phyloP scores from a whole-genome alignment of 2,113 vertebrate genomes.

The Empidonax traillii region DNA sequence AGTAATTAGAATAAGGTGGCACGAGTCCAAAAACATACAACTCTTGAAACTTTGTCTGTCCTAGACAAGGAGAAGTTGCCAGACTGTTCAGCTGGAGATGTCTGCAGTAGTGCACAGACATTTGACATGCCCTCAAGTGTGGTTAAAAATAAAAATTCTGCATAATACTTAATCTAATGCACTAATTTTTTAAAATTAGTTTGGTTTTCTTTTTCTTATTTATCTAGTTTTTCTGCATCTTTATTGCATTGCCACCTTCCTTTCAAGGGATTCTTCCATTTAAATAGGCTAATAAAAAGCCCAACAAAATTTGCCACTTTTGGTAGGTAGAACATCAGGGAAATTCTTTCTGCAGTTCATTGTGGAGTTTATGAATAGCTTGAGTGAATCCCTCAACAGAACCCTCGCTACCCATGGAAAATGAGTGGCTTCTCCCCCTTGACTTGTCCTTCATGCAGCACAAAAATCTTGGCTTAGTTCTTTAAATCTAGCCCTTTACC shows the following conservation, averaged over 20 bases:
- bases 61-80: not conserved
- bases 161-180: not conserved
- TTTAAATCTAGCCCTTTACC: not conserved
- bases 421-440: not conserved
- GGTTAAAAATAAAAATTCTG: not conserved
- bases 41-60: not conserved
- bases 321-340: not conserved
- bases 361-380: not conserved
- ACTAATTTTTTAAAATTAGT: not conserved
- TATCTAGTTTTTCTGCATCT: not conserved
- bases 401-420: not conserved
- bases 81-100: constrained; percentile 21
- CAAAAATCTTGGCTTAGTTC: not conserved
- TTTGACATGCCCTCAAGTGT: not conserved
- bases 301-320: not conserved
- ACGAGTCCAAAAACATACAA: not conserved
- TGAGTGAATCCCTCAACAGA: not conserved
- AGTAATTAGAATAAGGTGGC: not conserved
- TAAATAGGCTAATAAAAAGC: not conserved
- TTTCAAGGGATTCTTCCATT: not conserved
- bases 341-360: not conserved
- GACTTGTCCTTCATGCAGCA: not conserved
- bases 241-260: not conserved
- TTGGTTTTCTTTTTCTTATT: not conserved
- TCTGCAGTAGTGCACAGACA: not conserved